A percentile compares a stretch with the other conserved stretches of the same genome.
Evolutionary conservation across 2,113 vertebrate genomes (phyloP).

Genomic region (Archocentrus centrarchus): DNA sequence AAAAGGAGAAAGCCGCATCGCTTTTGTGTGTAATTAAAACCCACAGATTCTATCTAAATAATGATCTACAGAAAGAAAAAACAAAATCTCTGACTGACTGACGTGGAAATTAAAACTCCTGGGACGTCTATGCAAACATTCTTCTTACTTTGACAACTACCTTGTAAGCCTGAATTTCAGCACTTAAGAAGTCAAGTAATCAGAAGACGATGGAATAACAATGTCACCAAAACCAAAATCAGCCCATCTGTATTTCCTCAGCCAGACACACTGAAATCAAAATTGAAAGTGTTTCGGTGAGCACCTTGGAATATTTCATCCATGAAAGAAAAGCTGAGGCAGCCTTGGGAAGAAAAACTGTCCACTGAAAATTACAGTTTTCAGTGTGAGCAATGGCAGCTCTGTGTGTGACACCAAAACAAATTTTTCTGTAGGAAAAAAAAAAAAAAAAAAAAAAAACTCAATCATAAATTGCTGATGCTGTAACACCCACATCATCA

Average conservation of each 20-base stretch:
- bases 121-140: not conserved
- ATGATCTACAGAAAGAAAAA: not conserved
- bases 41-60: not conserved
- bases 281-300: not conserved
- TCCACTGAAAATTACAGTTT: conserved; percentile 34
- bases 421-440: conserved; percentile 21
- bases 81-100: not conserved
- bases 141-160: not conserved
- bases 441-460: conserved; percentile 7
- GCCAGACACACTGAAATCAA: not conserved
- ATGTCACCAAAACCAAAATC: conserved; percentile 11
- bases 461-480: conserved; percentile 74
- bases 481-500: conserved; percentile 65
- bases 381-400: conserved; percentile 22
- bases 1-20: no score
- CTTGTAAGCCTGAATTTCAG: not conserved
- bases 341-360: conserved; percentile 12
- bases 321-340: conserved; percentile 14
- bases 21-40: not conserved
- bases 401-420: conserved; percentile 13
- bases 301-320: conserved; percentile 21
- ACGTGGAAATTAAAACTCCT: not conserved
- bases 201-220: not conserved
- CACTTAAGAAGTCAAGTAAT: not conserved
- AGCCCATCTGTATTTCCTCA: conserved; percentile 3